Evolutionary conservation across 2,888 invertebrate species (phyloP).

Genomic region (Oligia latruncula): DNA sequence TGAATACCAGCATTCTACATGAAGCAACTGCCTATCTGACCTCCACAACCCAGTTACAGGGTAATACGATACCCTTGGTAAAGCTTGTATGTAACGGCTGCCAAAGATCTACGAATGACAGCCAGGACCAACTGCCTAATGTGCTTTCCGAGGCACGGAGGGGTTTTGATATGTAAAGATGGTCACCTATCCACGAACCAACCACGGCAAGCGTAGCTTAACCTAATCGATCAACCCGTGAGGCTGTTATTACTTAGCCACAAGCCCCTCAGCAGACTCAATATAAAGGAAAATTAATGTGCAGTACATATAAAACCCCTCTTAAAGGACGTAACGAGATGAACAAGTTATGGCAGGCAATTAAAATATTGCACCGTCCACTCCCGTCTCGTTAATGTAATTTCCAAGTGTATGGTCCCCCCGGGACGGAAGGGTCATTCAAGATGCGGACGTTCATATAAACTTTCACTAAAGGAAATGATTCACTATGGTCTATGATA

Average conservation of each 20-base stretch:
- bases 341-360: neutral
- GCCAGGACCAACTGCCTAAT: too few species aligned
- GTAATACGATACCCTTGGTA: too few species aligned
- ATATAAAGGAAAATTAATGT: neutral
- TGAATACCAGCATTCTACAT: too few species aligned
- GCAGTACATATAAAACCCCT: neutral
- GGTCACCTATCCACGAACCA: too few species aligned
- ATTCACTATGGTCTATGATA: too few species aligned
- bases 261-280: neutral
- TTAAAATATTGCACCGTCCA: slow-evolving; percentile 5
- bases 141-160: too few species aligned
- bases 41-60: too few species aligned
- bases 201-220: too few species aligned
- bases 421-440: neutral
- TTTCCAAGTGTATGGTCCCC: neutral
- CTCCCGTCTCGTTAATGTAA: neutral
- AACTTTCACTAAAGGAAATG: neutral
- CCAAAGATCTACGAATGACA: too few species aligned
- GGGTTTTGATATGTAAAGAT: too few species aligned
- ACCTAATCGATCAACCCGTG: neutral
- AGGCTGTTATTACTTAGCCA: neutral
- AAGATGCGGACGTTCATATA: neutral
- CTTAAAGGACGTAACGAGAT: neutral
- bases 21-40: too few species aligned
- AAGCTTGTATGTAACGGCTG: too few species aligned